Percentiles rank a stretch among this genome's conserved stretches.
These are phyloP conservation scores for Dryadula phaetusa DNA, from an alignment of 2,888 invertebrate species.

Conservation along the genomic window DNA sequence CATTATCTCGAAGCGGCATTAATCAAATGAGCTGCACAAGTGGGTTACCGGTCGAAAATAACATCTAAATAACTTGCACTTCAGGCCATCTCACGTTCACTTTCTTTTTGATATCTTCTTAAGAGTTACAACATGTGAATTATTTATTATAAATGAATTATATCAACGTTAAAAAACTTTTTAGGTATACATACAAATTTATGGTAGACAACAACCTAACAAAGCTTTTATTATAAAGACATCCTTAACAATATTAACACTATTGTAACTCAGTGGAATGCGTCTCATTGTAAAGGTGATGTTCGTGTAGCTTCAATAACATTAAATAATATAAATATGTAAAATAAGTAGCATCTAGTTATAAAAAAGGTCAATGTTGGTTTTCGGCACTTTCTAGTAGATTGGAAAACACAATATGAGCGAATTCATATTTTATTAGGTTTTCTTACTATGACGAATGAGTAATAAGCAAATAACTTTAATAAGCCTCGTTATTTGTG, in stretches of 20 bases:
- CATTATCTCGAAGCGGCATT: conserved; percentile 53
- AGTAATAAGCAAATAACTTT: too few species aligned
- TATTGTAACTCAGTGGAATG: too few species aligned
- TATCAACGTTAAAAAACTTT: not conserved
- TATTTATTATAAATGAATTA: conserved; percentile 12
- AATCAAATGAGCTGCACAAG: conserved; percentile 53
- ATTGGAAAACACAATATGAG: too few species aligned
- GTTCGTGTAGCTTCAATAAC: too few species aligned
- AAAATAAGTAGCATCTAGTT: too few species aligned
- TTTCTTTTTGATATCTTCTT: conserved; percentile 45
- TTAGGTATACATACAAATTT: not conserved
- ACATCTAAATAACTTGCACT: conserved; percentile 45
- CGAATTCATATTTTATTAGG: too few species aligned
- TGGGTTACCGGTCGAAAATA: conserved; percentile 43
- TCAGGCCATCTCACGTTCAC: conserved; percentile 34
- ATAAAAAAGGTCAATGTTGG: too few species aligned
- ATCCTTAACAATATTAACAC: not conserved
- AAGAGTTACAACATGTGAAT: conserved; percentile 24
- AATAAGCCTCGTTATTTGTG: conserved; percentile 24
- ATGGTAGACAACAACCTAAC: not conserved
- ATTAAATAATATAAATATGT: too few species aligned
- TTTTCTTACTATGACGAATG: not conserved
- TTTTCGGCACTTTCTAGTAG: too few species aligned
- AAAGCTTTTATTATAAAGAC: not conserved
- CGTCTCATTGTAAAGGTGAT: too few species aligned